Conservation (phyloP, 2,888 invertebrate species). For the Ectropis crepuscularia region DNA sequence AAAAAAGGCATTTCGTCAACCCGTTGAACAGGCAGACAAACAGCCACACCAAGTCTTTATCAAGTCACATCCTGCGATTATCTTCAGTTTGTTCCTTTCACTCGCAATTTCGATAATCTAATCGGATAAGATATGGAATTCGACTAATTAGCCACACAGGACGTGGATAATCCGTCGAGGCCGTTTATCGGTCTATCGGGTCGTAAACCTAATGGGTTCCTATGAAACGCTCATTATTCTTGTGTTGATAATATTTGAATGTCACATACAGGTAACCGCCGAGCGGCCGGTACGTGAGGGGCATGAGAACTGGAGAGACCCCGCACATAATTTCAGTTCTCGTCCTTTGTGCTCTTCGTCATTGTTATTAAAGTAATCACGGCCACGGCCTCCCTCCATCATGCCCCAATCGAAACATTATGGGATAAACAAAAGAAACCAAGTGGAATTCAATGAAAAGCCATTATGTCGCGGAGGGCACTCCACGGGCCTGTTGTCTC, state of each 20-base stretch:
- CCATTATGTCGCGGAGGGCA: conserved; percentile 82
- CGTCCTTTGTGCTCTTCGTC: conserved; percentile 78
- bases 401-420: conserved; percentile 82
- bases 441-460: conserved; percentile 83
- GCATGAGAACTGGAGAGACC: conserved; percentile 78
- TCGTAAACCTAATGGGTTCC: conserved; percentile 67
- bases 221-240: conserved; percentile 77
- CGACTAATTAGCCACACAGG: conserved; percentile 48
- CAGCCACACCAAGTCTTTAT: conserved; percentile 42
- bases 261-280: conserved; percentile 71
- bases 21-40: conserved; percentile 43
- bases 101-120: conserved; percentile 30
- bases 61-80: conserved; percentile 37
- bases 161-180: conserved; percentile 47
- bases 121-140: conserved; percentile 37
- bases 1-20: no score
- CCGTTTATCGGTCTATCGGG: conserved; percentile 59
- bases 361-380: conserved; percentile 85
- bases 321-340: conserved; percentile 78
- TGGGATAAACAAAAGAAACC: conserved; percentile 84
- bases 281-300: conserved; percentile 72
- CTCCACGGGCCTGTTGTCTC: conserved; percentile 78
- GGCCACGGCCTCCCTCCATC: conserved; percentile 79
- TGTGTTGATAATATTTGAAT: conserved; percentile 76
- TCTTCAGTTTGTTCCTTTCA: conserved; percentile 34